Evolutionary conservation across 2,797 vertebrate species (phyloP).

Genomic region (Pangasius mekongensis): DNA sequence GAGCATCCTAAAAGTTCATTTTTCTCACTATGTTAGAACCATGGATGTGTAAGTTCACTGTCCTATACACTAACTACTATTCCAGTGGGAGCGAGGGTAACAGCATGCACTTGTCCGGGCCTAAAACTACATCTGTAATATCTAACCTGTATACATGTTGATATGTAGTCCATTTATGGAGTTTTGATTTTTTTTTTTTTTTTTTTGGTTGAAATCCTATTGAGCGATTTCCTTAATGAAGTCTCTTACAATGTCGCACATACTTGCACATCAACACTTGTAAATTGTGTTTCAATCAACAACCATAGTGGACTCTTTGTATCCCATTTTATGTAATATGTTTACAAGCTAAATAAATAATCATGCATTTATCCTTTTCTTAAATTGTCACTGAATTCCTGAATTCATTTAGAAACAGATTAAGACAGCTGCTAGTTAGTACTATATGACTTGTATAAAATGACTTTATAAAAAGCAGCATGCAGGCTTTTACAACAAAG

Average conservation of each 20-base stretch:
- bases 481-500: not conserved
- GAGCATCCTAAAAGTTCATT: conserved; percentile 68
- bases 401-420: not conserved
- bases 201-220: not conserved
- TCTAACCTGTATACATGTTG: not conserved
- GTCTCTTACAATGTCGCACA: not conserved
- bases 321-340: not conserved
- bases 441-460: not conserved
- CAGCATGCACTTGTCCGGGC: not conserved
- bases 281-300: not conserved
- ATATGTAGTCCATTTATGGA: not conserved
- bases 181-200: not conserved
- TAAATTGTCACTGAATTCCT: not conserved
- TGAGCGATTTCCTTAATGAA: not conserved
- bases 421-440: not conserved
- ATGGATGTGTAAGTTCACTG: not conserved
- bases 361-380: not conserved
- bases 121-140: not conserved
- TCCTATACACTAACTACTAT: conserved; percentile 1
- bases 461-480: not conserved
- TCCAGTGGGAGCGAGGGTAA: not conserved
- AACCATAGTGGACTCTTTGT: not conserved
- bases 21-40: not conserved
- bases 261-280: not conserved
- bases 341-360: not conserved